phyloP scores from a whole-genome alignment of 1,140 invertebrate species.

The Sminthurinus signatus region DNA sequence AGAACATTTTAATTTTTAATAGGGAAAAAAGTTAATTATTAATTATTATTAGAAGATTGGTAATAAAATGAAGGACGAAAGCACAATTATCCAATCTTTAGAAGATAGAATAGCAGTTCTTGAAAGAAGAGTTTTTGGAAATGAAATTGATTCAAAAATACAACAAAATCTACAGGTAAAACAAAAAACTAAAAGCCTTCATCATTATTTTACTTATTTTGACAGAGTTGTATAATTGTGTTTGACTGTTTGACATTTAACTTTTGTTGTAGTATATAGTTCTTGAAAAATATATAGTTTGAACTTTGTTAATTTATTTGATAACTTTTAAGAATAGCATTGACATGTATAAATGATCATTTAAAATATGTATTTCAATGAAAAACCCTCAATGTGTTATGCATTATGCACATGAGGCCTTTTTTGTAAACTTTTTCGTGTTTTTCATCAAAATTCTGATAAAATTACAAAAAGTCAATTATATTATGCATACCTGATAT shows the following conservation, averaged over 20 bases:
- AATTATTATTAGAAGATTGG: neutral
- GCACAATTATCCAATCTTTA: slow-evolving; percentile 4
- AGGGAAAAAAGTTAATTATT: neutral
- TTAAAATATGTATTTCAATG: neutral
- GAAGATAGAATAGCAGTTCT: slow-evolving; percentile 26
- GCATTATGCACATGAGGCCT: neutral
- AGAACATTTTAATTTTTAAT: neutral
- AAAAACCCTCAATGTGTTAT: too few species aligned
- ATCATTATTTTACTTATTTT: too few species aligned
- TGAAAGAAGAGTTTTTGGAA: slow-evolving; percentile 34
- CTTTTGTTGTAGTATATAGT: neutral
- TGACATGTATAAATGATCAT: neutral
- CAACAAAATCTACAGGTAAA: slow-evolving; percentile 35
- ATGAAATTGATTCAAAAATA: slow-evolving; percentile 30
- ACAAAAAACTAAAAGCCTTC: too few species aligned
- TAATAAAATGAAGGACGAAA: slow-evolving; percentile 7
- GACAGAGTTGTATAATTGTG: too few species aligned
- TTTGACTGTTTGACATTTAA: neutral
- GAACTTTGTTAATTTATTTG: neutral
- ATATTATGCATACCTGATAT: neutral
- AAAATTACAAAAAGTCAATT: neutral
- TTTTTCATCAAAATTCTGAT: neutral
- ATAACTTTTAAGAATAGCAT: neutral
- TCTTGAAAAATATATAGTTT: neutral
- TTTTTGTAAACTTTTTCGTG: neutral